Conservation (phyloP, 2,797 vertebrate genomes). For the Etheostoma perlongum region DNA sequence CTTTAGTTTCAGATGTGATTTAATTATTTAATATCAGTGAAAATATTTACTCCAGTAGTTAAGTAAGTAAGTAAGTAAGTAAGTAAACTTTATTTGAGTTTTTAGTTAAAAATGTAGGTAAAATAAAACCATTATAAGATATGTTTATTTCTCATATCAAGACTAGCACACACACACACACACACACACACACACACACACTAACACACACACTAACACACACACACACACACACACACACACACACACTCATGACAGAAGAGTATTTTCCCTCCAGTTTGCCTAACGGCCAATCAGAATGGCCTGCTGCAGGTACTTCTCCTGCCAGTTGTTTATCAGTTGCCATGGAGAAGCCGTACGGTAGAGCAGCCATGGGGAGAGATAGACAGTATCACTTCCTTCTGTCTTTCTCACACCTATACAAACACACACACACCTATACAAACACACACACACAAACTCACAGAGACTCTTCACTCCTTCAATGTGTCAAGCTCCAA, state of each 20-base stretch:
- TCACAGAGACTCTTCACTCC: neutral
- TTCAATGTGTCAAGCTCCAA: neutral
- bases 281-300: constrained; percentile 59
- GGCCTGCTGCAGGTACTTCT: constrained; percentile 26
- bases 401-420: neutral
- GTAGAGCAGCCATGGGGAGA: constrained; percentile 49
- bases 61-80: too few species aligned
- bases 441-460: constrained; percentile 3
- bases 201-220: too few species aligned
- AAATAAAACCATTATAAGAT: neutral
- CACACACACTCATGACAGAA: neutral
- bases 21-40: neutral
- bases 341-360: constrained; percentile 54
- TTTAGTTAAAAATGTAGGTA: neutral
- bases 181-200: neutral
- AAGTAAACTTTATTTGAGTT: too few species aligned
- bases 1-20: neutral
- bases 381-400: constrained; percentile 63
- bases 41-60: neutral
- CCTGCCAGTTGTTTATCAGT: constrained; percentile 63
- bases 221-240: too few species aligned
- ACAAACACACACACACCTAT: neutral
- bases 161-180: neutral
- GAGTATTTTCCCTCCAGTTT: constrained; percentile 49
- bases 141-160: neutral